A percentile compares a stretch with the other conserved stretches of the same genome.
Conservation (phyloP, 2,888 invertebrate genomes). For the Strigamia maritima region DNA sequence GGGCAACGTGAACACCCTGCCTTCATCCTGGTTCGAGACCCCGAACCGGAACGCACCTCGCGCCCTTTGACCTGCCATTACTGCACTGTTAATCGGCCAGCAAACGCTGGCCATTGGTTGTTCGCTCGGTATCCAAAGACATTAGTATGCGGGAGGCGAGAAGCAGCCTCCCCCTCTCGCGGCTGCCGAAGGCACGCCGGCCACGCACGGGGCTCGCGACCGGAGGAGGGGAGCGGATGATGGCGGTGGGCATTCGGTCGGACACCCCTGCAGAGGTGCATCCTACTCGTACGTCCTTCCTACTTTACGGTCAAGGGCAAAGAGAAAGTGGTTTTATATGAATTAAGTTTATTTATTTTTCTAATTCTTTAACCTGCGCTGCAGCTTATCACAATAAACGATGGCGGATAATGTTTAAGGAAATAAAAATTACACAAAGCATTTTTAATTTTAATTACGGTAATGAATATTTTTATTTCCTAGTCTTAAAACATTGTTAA, state of each 20-base stretch:
- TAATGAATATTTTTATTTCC: too few species aligned
- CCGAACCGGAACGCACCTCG: constrained; percentile 37
- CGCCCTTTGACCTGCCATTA: constrained; percentile 36
- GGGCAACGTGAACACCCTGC: constrained; percentile 31
- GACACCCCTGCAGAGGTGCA: constrained; percentile 11
- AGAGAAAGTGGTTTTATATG: constrained; percentile 1
- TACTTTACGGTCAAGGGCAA: constrained; percentile 1
- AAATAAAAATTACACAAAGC: too few species aligned
- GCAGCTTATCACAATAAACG: neutral
- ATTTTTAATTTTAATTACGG: too few species aligned
- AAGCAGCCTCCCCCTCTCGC: constrained; percentile 3
- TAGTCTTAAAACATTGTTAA: too few species aligned
- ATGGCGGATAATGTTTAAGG: too few species aligned
- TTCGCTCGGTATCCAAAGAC: neutral
- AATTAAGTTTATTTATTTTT: neutral
- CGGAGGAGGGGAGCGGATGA: constrained; percentile 1
- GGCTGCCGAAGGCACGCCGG: constrained; percentile 20
- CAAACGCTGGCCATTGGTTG: constrained; percentile 34
- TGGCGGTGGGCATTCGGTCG: constrained; percentile 11
- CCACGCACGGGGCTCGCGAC: constrained; percentile 19
- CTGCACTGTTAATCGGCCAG: constrained; percentile 35
- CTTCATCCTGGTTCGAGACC: constrained; percentile 38
- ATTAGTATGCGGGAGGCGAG: constrained; percentile 36
- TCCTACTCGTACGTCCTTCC: neutral
- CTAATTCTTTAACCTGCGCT: neutral